A percentile compares a stretch with the other conserved stretches of the same genome.
Conservation (phyloP, 2,888 invertebrate species). For the Andrena trimmerana region DNA sequence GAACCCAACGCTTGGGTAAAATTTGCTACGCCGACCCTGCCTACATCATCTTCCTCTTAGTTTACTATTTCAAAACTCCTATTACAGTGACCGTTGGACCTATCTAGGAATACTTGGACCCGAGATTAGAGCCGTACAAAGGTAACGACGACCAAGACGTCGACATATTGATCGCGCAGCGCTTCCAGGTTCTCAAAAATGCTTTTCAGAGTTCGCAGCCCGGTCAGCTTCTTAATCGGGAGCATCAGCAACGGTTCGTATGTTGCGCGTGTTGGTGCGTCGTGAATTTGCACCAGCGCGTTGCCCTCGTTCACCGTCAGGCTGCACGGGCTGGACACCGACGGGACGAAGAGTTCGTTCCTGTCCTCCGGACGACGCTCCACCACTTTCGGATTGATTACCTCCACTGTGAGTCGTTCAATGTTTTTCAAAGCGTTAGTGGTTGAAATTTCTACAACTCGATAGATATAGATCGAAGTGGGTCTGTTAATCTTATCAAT, state of each 20-base stretch:
- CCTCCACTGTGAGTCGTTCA: constrained; percentile 87
- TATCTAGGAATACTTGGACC: neutral
- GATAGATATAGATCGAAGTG: too few relatives aligned
- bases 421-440: too few relatives aligned
- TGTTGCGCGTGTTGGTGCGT: constrained; percentile 85
- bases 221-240: constrained; percentile 88
- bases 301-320: constrained; percentile 89
- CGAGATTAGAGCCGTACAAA: constrained; percentile 79
- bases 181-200: constrained; percentile 85
- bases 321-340: constrained; percentile 89
- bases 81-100: too few relatives aligned
- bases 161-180: constrained; percentile 86
- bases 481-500: too few relatives aligned
- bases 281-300: constrained; percentile 88
- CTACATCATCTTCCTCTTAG: too few relatives aligned
- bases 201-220: constrained; percentile 87
- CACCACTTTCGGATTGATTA: constrained; percentile 89
- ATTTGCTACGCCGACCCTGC: too few relatives aligned
- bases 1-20: too few relatives aligned
- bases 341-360: constrained; percentile 88
- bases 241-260: constrained; percentile 87
- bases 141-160: constrained; percentile 90
- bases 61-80: too few relatives aligned
- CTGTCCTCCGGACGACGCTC: constrained; percentile 86
- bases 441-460: too few relatives aligned